Evolutionary conservation across 2,113 vertebrate genomes (phyloP).

Genomic region (Microtus ochrogaster): DNA sequence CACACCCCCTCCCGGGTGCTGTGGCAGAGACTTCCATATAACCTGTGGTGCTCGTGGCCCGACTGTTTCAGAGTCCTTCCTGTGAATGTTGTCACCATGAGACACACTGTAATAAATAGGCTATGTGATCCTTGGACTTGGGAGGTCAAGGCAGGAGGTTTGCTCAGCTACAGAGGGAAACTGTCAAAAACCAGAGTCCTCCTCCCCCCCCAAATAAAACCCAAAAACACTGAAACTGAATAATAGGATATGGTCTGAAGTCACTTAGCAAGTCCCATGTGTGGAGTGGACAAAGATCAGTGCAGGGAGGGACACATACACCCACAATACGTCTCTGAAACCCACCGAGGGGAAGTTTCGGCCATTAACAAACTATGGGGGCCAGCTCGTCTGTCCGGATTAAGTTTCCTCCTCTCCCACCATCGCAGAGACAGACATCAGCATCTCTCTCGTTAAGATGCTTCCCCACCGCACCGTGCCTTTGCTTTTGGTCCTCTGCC

Average conservation of each 20-base stretch:
- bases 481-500: constrained; percentile 65
- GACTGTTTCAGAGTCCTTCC: constrained; percentile 67
- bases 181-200: not conserved
- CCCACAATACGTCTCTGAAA: constrained; percentile 60
- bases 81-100: constrained; percentile 71
- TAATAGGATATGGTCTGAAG: constrained; percentile 81
- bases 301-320: constrained; percentile 71
- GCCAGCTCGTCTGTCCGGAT: not conserved
- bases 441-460: constrained; percentile 47
- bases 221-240: constrained; percentile 66
- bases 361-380: constrained; percentile 50
- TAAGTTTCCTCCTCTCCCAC: not conserved
- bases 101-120: constrained; percentile 61
- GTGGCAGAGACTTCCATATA: not conserved
- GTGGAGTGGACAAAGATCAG: constrained; percentile 72
- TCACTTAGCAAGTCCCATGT: constrained; percentile 67
- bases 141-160: not conserved
- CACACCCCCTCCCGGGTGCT: not conserved
- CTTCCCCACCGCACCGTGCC: not conserved
- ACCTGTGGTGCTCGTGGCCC: not conserved
- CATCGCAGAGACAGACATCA: constrained; percentile 33
- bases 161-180: not conserved
- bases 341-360: constrained; percentile 67
- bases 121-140: not conserved
- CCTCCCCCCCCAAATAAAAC: not conserved